Conservation (phyloP, 2,888 invertebrate species). For the Heliconius cydno region DNA sequence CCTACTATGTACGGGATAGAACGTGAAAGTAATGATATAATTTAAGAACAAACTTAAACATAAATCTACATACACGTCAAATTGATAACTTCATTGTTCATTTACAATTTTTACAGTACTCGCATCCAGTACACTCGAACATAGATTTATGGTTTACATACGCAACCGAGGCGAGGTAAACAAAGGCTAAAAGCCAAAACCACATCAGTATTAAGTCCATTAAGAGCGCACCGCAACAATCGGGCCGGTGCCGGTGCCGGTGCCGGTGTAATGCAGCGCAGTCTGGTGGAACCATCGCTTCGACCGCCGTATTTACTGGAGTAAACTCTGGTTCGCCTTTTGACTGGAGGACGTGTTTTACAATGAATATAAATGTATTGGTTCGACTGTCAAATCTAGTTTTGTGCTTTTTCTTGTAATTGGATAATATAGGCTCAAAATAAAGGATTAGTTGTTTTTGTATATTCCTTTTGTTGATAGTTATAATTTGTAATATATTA, state of each 20-base stretch:
- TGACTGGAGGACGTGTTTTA: conserved; percentile 6
- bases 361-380: conserved; percentile 11
- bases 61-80: no score
- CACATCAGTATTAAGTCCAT: conserved; percentile 80
- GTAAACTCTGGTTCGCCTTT: conserved; percentile 24
- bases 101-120: neutral
- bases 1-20: no score
- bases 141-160: conserved; percentile 49
- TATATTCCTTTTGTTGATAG: no score
- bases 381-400: neutral
- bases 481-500: no score
- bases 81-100: no score
- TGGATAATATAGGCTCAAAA: no score
- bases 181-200: conserved; percentile 81
- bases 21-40: no score
- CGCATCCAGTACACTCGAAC: conserved; percentile 28
- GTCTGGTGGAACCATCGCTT: conserved; percentile 42
- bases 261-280: conserved; percentile 65
- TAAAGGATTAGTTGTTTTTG: no score
- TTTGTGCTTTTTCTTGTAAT: no score
- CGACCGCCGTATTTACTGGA: conserved; percentile 29
- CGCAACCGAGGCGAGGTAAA: conserved; percentile 66
- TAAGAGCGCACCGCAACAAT: conserved; percentile 73
- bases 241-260: conserved; percentile 47
- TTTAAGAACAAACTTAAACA: no score